Conservation (phyloP, 2,113 vertebrate species). For the Pedetes capensis region DNA sequence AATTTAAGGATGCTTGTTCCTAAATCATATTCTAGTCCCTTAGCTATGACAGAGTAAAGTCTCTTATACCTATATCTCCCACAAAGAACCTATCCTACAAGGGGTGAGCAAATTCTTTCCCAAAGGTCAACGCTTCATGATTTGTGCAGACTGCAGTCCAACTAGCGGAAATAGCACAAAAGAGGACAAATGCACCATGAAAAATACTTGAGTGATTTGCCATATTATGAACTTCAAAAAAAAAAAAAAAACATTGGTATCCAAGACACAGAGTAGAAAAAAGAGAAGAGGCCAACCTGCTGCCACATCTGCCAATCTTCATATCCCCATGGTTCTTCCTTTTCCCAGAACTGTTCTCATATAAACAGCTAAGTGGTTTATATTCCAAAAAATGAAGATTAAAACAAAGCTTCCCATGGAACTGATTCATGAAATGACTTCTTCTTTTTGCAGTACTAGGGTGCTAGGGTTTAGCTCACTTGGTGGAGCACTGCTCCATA, state of each 20-base stretch:
- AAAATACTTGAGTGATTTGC: conserved; percentile 57
- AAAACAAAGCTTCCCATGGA: not conserved
- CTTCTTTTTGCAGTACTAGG: no score
- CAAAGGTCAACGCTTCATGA: not conserved
- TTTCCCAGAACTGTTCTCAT: not conserved
- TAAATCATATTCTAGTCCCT: not conserved
- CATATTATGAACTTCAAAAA: conserved; percentile 61
- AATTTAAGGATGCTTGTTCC: not conserved
- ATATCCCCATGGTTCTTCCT: not conserved
- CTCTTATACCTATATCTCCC: not conserved
- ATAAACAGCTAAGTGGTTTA: not conserved
- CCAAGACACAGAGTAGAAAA: not conserved
- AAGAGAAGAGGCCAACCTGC: not conserved
- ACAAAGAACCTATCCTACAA: not conserved
- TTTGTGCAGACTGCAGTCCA: not conserved
- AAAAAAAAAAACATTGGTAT: not conserved
- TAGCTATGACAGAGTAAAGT: not conserved
- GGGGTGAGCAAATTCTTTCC: not conserved
- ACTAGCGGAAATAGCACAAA: not conserved
- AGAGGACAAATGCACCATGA: conserved; percentile 47
- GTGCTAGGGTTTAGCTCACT: no score
- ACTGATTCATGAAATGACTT: not conserved
- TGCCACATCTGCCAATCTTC: not conserved
- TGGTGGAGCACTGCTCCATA: no score
- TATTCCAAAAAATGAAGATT: not conserved